These are phyloP conservation scores for Neoarius graeffei DNA, from an alignment of 2,113 vertebrate genomes.

Conservation along the genomic window DNA sequence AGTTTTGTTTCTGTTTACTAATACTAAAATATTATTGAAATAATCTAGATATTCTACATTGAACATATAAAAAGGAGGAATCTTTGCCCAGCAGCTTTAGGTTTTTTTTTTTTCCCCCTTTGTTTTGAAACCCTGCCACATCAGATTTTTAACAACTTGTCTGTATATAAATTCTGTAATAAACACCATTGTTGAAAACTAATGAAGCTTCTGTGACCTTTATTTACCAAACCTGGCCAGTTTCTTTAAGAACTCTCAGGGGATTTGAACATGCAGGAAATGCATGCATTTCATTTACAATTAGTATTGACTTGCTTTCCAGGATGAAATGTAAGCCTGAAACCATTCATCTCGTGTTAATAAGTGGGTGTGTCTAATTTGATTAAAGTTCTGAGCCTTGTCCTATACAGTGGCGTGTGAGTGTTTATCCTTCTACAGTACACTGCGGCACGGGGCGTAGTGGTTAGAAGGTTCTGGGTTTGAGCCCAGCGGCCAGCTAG, in stretches of 20 bases:
- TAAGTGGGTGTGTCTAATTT: slow-evolving; percentile 9
- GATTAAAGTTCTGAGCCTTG: background rate
- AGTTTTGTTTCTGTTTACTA: background rate
- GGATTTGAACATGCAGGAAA: background rate
- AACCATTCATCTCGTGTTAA: background rate
- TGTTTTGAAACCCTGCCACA: background rate
- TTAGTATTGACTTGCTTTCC: background rate
- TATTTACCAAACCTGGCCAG: background rate
- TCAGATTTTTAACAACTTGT: background rate
- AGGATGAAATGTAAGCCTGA: background rate
- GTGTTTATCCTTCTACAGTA: background rate
- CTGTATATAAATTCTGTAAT: slow-evolving; percentile 19
- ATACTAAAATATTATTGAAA: background rate
- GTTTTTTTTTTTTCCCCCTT: background rate
- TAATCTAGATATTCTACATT: background rate
- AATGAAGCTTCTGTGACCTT: background rate
- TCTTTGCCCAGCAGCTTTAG: background rate
- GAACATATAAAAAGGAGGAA: background rate
- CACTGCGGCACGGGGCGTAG: too few relatives aligned
- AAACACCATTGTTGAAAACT: background rate
- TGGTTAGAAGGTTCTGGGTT: too few relatives aligned
- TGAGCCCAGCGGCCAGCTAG: too few relatives aligned
- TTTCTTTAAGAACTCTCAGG: background rate
- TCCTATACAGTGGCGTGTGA: slow-evolving; percentile 11
- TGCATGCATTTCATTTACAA: background rate